Base-by-base conservation (phyloP, 2,888 invertebrate genomes). In the Agrochola macilenta region DNA sequence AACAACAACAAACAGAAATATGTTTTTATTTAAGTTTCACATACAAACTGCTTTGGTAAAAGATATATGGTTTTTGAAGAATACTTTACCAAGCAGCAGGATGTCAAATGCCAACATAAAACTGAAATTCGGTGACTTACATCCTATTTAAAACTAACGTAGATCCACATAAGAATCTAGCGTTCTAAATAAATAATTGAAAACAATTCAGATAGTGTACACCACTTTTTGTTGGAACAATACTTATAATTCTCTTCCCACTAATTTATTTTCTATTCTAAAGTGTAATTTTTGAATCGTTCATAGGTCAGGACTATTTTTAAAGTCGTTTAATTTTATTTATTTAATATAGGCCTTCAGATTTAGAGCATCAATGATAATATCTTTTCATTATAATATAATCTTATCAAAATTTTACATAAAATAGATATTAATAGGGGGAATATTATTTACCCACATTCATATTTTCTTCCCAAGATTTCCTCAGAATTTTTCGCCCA, bases 171-270 rank as follows among this genome's bases (percentile, higher is more conserved):
- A 78, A 60, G 82, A 81, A 83, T 74, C 83, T 81, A 77, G 69
- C 74, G 68, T 72, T 85, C 68, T 81, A 85, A 85, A 83, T 83
- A 83, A 84, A 84, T 84, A 85, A 78, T 70, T 85, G 71, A 73
- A 85, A 83, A 58, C 52, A 69, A 60, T 69, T 74, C 60, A 76
- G 68, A 83, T 66, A 79, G 69, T 75, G 17, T 65, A 69, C 65
- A 73, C 65, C 58, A 79, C 52, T 46, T 43, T 20, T 17, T 63
- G 57, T 81, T 65, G 69, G 69, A 80, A 69, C 82, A 76, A 82
- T 80, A 80, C 79, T 82, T 81, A 69, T 63, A 68, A 52, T 65
- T 60, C 64, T 58, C 52, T 46, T 76, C 43, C 64, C 46, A 1
- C 46, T 81, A 20, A 57, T 80, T 74, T 69, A 60, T 66, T 20